Evolutionary conservation across 1,140 invertebrate species (phyloP).

Genomic region (Brachionus rotundiformis): DNA sequence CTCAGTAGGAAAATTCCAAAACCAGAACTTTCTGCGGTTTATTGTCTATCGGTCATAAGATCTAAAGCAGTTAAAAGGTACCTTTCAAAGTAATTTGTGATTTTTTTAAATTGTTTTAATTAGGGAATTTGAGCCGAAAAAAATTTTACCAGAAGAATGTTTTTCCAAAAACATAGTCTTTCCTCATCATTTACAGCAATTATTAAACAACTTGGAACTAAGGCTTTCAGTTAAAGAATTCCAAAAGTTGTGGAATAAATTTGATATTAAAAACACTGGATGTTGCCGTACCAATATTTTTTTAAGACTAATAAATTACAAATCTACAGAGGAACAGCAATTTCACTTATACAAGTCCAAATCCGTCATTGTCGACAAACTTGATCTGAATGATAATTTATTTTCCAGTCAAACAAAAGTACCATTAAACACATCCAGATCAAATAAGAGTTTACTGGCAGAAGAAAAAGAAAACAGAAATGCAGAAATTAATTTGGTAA

Average conservation of each 20-base stretch:
- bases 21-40: not conserved
- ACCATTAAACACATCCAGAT: not conserved
- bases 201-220: not conserved
- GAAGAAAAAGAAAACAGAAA: not conserved
- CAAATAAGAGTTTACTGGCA: not conserved
- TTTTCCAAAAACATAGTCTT: conserved; percentile 8
- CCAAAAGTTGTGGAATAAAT: conserved; percentile 43
- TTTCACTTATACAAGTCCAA: not conserved
- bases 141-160: conserved; percentile 45
- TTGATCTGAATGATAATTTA: not conserved
- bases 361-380: not conserved
- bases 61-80: conserved; percentile 35
- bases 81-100: not conserved
- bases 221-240: conserved; percentile 11
- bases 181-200: conserved; percentile 4
- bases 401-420: not conserved
- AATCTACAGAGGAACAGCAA: not conserved
- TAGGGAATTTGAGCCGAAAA: conserved; percentile 33
- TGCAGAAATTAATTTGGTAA: not conserved
- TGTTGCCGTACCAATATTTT: not conserved
- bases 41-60: not conserved
- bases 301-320: conserved; percentile 33
- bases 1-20: not conserved
- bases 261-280: conserved; percentile 35
- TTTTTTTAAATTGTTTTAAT: not conserved